Evolutionary conservation across 2,888 invertebrate genomes (phyloP).

Genomic region (Melanchra persicariae): DNA sequence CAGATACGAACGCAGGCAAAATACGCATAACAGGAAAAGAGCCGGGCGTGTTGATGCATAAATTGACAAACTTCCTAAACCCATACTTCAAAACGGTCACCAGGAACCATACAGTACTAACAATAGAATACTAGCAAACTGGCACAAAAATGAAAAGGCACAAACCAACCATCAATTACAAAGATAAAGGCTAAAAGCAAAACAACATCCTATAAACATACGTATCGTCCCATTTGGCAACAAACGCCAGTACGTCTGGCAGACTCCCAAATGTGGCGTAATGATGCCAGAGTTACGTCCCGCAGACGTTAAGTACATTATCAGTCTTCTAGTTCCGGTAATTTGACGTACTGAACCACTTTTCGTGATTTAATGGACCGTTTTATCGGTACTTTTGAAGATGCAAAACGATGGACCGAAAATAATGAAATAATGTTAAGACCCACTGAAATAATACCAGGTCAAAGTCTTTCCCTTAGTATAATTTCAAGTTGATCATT

Average conservation of each 20-base stretch:
- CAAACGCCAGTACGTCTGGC: slow-evolving; percentile 59
- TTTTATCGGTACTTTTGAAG: slow-evolving; percentile 20
- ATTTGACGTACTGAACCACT: slow-evolving; percentile 40
- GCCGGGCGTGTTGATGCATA: neutral
- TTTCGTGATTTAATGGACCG: slow-evolving; percentile 24
- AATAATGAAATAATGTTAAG: neutral
- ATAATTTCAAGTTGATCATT: too few species aligned
- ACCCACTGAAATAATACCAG: too few species aligned
- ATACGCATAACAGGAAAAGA: too few species aligned
- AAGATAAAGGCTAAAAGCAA: slow-evolving; percentile 50
- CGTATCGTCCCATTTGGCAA: slow-evolving; percentile 59
- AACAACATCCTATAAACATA: slow-evolving; percentile 45
- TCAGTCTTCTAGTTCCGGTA: slow-evolving; percentile 51
- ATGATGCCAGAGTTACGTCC: slow-evolving; percentile 54
- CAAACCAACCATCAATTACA: slow-evolving; percentile 42
- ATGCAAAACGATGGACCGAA: slow-evolving; percentile 11
- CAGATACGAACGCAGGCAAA: too few species aligned
- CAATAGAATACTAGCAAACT: neutral
- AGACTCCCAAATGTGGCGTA: slow-evolving; percentile 66
- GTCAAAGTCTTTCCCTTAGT: neutral
- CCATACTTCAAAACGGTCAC: neutral
- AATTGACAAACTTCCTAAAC: neutral
- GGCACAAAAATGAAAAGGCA: slow-evolving; percentile 16
- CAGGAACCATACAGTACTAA: neutral
- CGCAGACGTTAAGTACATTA: slow-evolving; percentile 54